A percentile compares a stretch with the other conserved stretches of the same genome.
phyloP scores from a whole-genome alignment of 2,797 vertebrate species.

The Microcaecilia unicolor region DNA sequence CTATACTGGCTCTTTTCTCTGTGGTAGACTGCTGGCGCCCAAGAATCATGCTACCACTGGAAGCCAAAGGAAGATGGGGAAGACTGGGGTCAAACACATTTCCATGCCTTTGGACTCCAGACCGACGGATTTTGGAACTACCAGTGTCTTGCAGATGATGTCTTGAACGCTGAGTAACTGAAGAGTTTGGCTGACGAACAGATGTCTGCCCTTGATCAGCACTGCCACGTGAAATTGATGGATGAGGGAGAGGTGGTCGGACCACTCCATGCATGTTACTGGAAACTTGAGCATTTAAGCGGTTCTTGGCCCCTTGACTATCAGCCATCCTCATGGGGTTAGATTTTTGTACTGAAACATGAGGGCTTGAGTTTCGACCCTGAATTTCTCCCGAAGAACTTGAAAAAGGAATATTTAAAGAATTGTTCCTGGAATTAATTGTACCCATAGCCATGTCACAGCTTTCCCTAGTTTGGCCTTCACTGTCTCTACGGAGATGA shows the following conservation, averaged over 20 bases:
- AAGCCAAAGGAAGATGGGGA: constrained; percentile 75
- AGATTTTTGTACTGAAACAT: constrained; percentile 78
- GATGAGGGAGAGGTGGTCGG: constrained; percentile 72
- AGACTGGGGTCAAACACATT: constrained; percentile 85
- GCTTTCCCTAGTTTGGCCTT: constrained; percentile 58
- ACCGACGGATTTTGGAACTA: constrained; percentile 77
- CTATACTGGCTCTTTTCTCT: constrained; percentile 80
- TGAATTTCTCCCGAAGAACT: constrained; percentile 80
- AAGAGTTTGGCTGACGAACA: constrained; percentile 66
- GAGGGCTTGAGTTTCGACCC: constrained; percentile 83
- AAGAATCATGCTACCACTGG: constrained; percentile 78
- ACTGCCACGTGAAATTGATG: constrained; percentile 73
- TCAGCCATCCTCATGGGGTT: constrained; percentile 72
- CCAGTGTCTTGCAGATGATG: constrained; percentile 73
- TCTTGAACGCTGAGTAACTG: constrained; percentile 79
- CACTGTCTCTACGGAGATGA: constrained; percentile 57
- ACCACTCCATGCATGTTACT: constrained; percentile 81
- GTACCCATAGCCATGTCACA: constrained; percentile 61
- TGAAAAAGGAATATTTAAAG: constrained; percentile 61
- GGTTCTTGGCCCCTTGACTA: constrained; percentile 81
- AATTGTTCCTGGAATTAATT: constrained; percentile 56
- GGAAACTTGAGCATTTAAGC: constrained; percentile 77
- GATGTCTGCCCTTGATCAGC: constrained; percentile 74
- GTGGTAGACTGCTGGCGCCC: constrained; percentile 73
- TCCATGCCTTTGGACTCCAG: constrained; percentile 71